Evolutionary conservation across 2,113 vertebrate genomes (phyloP).

Genomic region (Gulo gulo): DNA sequence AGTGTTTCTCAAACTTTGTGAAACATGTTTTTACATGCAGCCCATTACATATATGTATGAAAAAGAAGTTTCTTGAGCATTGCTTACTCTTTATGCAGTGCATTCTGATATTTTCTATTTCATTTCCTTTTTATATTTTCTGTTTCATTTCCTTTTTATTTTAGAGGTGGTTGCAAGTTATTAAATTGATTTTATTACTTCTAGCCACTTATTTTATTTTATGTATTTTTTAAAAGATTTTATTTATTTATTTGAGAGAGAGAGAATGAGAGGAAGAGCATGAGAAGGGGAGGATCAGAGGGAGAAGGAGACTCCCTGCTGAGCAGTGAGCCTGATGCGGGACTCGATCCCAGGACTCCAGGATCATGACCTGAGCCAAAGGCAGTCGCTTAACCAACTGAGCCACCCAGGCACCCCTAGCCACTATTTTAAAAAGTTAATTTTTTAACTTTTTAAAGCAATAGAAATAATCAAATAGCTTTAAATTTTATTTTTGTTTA

Average conservation of each 20-base stretch:
- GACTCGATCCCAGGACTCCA: too few species aligned
- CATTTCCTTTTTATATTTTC: neutral
- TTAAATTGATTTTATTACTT: neutral
- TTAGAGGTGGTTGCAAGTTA: neutral
- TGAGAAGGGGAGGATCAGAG: too few species aligned
- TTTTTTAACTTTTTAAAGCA: too few species aligned
- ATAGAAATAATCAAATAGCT: neutral
- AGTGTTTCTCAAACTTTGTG: neutral
- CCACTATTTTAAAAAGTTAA: neutral
- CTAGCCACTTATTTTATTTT: neutral
- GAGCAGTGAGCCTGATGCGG: too few species aligned
- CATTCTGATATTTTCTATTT: neutral
- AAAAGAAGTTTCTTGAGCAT: neutral
- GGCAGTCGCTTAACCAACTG: too few species aligned
- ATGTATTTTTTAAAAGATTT: too few species aligned
- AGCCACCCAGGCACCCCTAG: too few species aligned
- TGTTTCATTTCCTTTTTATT: neutral
- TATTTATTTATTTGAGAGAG: too few species aligned
- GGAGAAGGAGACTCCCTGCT: too few species aligned
- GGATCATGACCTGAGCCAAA: too few species aligned
- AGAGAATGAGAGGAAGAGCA: too few species aligned
- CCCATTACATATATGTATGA: neutral
- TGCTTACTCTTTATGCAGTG: neutral
- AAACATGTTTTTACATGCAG: neutral
- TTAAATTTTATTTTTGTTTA: neutral